Base-by-base conservation (phyloP, 2,888 invertebrate species). In the Cephus runcator region DNA sequence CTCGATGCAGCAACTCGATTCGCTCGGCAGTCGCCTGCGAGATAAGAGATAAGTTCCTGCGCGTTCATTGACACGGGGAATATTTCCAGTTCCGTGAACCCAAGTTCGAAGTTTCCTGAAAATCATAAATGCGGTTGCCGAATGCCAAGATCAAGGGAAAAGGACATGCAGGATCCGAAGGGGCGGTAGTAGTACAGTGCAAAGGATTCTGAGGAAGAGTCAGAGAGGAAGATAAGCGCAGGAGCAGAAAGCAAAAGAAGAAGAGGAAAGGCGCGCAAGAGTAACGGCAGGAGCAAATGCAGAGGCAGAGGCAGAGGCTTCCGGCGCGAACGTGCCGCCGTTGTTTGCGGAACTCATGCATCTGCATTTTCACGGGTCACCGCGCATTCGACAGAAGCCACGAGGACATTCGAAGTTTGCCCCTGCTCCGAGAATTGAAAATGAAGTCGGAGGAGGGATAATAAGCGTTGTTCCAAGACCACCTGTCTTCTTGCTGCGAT, bases 341-440 rank as follows among this genome's bases (percentile, higher is more conserved):
- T 81, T 88, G 88, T 89, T 89, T 89, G 88, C 83, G 85, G 84
- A 88, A 87, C 15, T 87, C 87, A 82, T 84, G 88, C 87, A 88
- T 88, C 88, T 89, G 87, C 86, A 85, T 89, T 90, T 88, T 89
- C 87, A 88, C 87, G 86, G 90, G 88, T 90, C 89, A 88, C 84
- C 82, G 85, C 85, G 85, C 87, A 87, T 89, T 87, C 85, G 87
- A 85, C 82, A 80, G 82, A 80, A 40, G 40, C 40, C 15, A 40
- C 0, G 15, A 40, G 6, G 40, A 68, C 35, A 40, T 40, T 40
- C 40, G 15, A 40, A 15, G 40, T 40, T 15, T 6, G 40, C 6
- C 0, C 40, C 40, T 78, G 80, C 84, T 80, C 40, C 79, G 85
- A 79, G 85, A 85, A 85, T 87, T 82, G 84, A 79, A 85, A 87